These are phyloP conservation scores for Ancistrus triradiatus DNA, from an alignment of 2,113 vertebrate species.

Conservation along the genomic window DNA sequence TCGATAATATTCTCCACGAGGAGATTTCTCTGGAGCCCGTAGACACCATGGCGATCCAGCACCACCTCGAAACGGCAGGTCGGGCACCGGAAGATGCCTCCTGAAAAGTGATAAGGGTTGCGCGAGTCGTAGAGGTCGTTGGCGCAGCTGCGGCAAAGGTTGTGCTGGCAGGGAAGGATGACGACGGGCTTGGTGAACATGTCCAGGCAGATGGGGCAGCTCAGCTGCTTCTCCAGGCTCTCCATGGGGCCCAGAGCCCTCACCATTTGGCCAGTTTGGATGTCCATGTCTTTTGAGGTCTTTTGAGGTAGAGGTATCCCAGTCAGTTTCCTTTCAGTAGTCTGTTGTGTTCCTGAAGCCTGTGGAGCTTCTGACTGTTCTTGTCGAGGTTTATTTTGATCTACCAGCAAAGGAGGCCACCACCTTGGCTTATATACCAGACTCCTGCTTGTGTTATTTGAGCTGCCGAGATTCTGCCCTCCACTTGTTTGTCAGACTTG, in stretches of 20 bases:
- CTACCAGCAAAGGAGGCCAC: conserved; percentile 7
- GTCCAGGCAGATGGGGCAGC: conserved; percentile 90
- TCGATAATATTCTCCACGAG: conserved; percentile 92
- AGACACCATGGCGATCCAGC: conserved; percentile 87
- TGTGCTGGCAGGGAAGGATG: conserved; percentile 91
- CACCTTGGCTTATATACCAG: conserved; percentile 44
- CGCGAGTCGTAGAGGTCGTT: conserved; percentile 76
- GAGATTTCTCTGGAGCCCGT: conserved; percentile 86
- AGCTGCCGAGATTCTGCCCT: conserved; percentile 35
- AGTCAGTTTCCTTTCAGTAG: background rate
- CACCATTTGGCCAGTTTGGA: conserved; percentile 50
- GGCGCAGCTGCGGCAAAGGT: conserved; percentile 86
- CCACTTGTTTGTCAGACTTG: conserved; percentile 51
- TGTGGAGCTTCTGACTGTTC: conserved; percentile 11
- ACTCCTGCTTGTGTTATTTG: conserved; percentile 34
- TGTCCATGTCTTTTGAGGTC: conserved; percentile 57
- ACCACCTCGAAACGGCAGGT: conserved; percentile 87
- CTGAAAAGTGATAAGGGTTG: conserved; percentile 71
- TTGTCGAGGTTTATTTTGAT: conserved; percentile 42
- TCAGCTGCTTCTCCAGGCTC: conserved; percentile 85
- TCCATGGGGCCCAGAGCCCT: conserved; percentile 66
- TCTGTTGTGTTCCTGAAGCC: background rate
- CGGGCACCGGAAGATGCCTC: conserved; percentile 83
- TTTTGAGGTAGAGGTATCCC: conserved; percentile 4
- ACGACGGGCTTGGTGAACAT: conserved; percentile 91